Percentiles rank a stretch among this genome's conserved stretches.
Evolutionary conservation across 2,113 vertebrate genomes (phyloP).

Genomic region (Patagioenas fasciata): DNA sequence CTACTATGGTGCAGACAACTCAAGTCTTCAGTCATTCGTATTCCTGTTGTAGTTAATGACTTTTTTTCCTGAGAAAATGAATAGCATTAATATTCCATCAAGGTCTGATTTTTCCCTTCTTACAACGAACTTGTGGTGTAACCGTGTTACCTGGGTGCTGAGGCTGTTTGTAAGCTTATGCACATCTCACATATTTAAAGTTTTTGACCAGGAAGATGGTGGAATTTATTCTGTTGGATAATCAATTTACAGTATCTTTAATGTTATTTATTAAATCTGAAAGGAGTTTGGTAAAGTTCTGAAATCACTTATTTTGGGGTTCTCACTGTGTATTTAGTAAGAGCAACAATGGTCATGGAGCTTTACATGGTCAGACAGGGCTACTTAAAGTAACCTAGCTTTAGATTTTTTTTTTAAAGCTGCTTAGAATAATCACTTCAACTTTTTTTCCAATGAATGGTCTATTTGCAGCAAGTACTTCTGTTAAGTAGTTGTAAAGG

Average conservation of each 20-base stretch:
- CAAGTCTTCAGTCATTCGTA: not conserved
- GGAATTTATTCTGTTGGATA: not conserved
- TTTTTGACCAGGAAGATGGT: not conserved
- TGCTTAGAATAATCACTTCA: not conserved
- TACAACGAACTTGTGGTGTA: not conserved
- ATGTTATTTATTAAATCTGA: not conserved
- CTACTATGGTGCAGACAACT: not conserved
- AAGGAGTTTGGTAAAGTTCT: not conserved
- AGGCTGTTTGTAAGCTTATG: not conserved
- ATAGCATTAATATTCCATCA: not conserved
- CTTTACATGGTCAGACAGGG: not conserved
- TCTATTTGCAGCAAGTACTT: not conserved
- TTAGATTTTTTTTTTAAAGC: not conserved
- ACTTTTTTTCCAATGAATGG: not conserved
- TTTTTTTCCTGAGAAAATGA: not conserved
- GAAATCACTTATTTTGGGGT: rapidly evolving
- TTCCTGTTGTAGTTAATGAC: not conserved
- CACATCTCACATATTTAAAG: not conserved
- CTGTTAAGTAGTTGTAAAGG: not conserved
- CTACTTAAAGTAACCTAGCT: not conserved
- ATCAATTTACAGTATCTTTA: not conserved
- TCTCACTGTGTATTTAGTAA: not conserved
- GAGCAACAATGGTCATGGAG: not conserved
- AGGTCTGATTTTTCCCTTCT: not conserved
- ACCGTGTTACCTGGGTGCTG: not conserved